A percentile compares a stretch with the other conserved stretches of the same genome.
Conservation (phyloP, 2,888 invertebrate genomes). For the Chorisops tibialis region DNA sequence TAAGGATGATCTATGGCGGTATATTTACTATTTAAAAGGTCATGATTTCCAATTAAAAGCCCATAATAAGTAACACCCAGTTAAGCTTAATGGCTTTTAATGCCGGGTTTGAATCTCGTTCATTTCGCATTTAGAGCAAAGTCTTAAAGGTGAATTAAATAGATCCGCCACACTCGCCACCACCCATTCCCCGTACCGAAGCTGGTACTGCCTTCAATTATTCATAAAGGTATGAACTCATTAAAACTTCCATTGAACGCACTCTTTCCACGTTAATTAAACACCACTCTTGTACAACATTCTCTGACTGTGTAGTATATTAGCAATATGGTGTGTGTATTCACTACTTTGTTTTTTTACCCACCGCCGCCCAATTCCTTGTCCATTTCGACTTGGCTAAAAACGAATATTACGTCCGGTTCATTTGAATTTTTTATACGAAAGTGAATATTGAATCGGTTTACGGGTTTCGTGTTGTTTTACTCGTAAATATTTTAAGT, state of each 20-base stretch:
- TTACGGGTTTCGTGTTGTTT: too few relatives aligned
- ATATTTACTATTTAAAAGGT: neutral
- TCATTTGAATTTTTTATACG: too few relatives aligned
- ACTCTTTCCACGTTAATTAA: constrained; percentile 29
- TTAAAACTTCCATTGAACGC: constrained; percentile 28
- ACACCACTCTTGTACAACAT: constrained; percentile 21
- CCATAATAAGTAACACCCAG: neutral
- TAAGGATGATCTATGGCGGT: neutral
- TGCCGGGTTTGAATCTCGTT: neutral
- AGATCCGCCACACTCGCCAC: constrained; percentile 10
- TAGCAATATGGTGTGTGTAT: too few relatives aligned
- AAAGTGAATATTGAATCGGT: too few relatives aligned
- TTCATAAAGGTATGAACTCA: constrained; percentile 31
- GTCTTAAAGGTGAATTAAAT: constrained; percentile 6
- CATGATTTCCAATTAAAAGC: constrained; percentile 8
- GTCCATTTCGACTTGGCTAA: too few relatives aligned
- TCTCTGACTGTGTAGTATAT: too few relatives aligned
- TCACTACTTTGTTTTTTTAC: too few relatives aligned
- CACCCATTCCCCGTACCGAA: constrained; percentile 10
- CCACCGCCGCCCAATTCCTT: too few relatives aligned
- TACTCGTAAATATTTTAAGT: too few relatives aligned
- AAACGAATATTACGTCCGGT: too few relatives aligned
- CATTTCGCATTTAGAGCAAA: neutral
- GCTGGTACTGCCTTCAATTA: constrained; percentile 27
- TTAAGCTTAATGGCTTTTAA: too few relatives aligned